Evolutionary conservation across 2,113 vertebrate species (phyloP).

Genomic region (Dicrurus megarhynchus): DNA sequence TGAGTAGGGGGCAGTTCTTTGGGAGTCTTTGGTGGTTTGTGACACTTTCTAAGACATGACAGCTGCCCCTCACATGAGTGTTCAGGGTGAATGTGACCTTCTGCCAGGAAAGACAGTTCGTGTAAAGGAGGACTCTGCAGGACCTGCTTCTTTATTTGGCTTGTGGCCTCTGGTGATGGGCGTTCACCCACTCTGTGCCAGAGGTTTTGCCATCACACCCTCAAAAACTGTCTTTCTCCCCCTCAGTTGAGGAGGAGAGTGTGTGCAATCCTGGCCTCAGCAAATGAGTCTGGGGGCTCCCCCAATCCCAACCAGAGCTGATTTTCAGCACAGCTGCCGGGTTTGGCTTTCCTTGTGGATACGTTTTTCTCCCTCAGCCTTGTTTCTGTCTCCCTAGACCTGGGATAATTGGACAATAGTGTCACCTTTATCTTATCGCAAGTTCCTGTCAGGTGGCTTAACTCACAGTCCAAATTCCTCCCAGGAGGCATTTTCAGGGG

Average conservation of each 20-base stretch:
- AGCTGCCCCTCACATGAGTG: accelerated
- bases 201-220: background rate
- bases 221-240: background rate
- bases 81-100: background rate
- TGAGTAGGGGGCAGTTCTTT: accelerated
- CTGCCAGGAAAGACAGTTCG: background rate
- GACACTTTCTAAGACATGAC: background rate
- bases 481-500: background rate
- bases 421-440: background rate
- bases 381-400: background rate
- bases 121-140: background rate
- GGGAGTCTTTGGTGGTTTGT: background rate
- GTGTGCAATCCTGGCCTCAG: background rate
- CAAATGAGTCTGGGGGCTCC: background rate
- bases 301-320: background rate
- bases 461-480: background rate
- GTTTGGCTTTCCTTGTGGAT: background rate
- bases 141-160: background rate
- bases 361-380: background rate
- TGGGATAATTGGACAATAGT: background rate
- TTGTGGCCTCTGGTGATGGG: background rate
- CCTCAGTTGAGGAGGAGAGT: accelerated
- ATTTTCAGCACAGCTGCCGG: background rate
- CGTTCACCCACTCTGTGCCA: background rate
- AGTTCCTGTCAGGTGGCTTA: background rate